phyloP scores from a whole-genome alignment of 2,113 vertebrate genomes.

The Reinhardtius hippoglossoides region DNA sequence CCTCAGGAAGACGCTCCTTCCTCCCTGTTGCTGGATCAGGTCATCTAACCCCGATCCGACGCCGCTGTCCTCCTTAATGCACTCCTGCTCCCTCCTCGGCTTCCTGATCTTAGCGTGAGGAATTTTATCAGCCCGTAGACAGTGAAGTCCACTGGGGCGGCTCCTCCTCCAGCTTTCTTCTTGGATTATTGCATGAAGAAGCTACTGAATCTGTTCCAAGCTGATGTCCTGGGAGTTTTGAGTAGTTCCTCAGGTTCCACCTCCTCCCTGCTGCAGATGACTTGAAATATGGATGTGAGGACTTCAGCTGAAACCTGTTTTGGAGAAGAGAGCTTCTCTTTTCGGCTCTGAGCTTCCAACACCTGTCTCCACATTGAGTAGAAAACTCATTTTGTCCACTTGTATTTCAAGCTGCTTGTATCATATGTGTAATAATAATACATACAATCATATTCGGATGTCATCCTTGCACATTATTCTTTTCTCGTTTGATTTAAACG shows the following conservation, averaged over 20 bases:
- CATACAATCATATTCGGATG: too few relatives aligned
- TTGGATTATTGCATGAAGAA: not conserved
- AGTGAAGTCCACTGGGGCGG: not conserved
- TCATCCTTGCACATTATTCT: too few relatives aligned
- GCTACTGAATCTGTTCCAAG: not conserved
- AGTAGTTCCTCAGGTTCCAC: not conserved
- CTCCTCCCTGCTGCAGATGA: not conserved
- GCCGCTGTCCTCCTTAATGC: too few relatives aligned
- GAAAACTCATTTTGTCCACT: too few relatives aligned
- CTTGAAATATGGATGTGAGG: not conserved
- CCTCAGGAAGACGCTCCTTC: too few relatives aligned
- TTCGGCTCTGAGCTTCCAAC: not conserved
- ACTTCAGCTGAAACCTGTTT: not conserved
- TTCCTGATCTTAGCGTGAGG: not conserved
- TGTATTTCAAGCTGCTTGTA: too few relatives aligned
- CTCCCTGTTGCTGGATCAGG: too few relatives aligned
- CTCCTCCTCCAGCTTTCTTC: not conserved
- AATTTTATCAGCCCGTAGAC: not conserved
- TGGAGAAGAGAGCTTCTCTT: not conserved
- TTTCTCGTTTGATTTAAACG: too few relatives aligned
- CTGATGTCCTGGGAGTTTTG: not conserved
- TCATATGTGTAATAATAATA: too few relatives aligned
- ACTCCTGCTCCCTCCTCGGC: not conserved
- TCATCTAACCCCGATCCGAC: too few relatives aligned
- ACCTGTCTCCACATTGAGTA: not conserved